Percentiles rank a stretch among this genome's conserved stretches.
Conservation (phyloP, 2,888 invertebrate genomes). For the Taenaris catops region DNA sequence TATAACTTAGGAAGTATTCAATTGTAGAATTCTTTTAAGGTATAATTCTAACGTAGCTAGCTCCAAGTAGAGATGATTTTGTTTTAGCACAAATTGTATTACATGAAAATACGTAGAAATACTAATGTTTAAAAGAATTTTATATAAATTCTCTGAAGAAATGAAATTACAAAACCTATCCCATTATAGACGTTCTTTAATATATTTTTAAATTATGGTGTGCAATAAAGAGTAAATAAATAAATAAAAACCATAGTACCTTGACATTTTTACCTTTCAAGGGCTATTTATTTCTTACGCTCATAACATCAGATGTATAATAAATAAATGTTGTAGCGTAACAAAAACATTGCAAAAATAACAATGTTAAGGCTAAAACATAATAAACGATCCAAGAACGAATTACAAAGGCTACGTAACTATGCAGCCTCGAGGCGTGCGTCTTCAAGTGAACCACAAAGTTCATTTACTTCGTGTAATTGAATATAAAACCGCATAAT, state of each 20-base stretch:
- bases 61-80: no score
- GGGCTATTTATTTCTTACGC: slow-evolving; percentile 1
- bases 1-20: no score
- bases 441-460: slow-evolving; percentile 15
- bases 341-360: slow-evolving; percentile 7
- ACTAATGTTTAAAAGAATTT: no score
- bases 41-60: no score
- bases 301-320: slow-evolving; percentile 2
- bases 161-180: no score
- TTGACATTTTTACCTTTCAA: slow-evolving; percentile 6
- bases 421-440: slow-evolving; percentile 10
- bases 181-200: no score
- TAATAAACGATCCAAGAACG: slow-evolving; percentile 14
- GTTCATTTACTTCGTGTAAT: slow-evolving; percentile 15
- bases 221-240: no score
- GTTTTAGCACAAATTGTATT: no score
- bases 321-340: slow-evolving; percentile 1
- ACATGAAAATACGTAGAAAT: no score
- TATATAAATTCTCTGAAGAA: no score
- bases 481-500: slow-evolving; percentile 15
- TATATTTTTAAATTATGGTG: no score
- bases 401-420: slow-evolving; percentile 17
- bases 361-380: slow-evolving; percentile 14
- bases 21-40: no score
- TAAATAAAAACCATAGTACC: neutral